phyloP scores from a whole-genome alignment of 2,888 invertebrate genomes.

The Sphecodes monilicornis region DNA sequence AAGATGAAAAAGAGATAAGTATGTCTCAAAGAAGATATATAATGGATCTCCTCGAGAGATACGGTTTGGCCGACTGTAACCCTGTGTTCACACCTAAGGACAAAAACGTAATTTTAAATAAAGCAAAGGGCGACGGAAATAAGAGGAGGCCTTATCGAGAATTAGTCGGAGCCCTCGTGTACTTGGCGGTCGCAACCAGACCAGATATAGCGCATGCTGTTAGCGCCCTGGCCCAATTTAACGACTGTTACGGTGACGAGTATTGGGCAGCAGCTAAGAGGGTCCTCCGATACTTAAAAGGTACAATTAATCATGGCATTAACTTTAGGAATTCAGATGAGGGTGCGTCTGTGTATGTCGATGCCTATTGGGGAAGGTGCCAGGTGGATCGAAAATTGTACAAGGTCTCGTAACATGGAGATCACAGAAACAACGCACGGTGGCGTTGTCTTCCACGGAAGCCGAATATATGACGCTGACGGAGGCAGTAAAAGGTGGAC shows the following conservation, averaged over 20 bases:
- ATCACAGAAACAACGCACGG: background rate
- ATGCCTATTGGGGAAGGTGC: slow-evolving; percentile 4
- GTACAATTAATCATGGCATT: slow-evolving; percentile 3
- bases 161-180: slow-evolving; percentile 34
- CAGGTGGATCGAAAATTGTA: background rate
- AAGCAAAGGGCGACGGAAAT: background rate
- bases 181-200: slow-evolving; percentile 39
- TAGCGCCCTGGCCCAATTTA: slow-evolving; percentile 1
- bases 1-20: background rate
- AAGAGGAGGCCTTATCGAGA: slow-evolving; percentile 45
- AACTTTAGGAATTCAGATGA: background rate
- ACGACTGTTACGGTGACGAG: background rate
- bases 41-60: background rate
- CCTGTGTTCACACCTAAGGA: slow-evolving; percentile 53
- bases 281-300: background rate
- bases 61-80: slow-evolving; percentile 51
- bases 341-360: background rate
- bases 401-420: background rate
- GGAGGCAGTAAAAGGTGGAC: background rate
- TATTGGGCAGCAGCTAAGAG: slow-evolving; percentile 3
- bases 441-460: slow-evolving; percentile 11
- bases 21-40: slow-evolving; percentile 46
- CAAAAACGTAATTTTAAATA: slow-evolving; percentile 19
- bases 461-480: slow-evolving; percentile 14
- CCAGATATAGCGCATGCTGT: slow-evolving; percentile 35